These are phyloP conservation scores for Elachura formosa DNA, from an alignment of 2,113 vertebrate genomes.

Conservation along the genomic window DNA sequence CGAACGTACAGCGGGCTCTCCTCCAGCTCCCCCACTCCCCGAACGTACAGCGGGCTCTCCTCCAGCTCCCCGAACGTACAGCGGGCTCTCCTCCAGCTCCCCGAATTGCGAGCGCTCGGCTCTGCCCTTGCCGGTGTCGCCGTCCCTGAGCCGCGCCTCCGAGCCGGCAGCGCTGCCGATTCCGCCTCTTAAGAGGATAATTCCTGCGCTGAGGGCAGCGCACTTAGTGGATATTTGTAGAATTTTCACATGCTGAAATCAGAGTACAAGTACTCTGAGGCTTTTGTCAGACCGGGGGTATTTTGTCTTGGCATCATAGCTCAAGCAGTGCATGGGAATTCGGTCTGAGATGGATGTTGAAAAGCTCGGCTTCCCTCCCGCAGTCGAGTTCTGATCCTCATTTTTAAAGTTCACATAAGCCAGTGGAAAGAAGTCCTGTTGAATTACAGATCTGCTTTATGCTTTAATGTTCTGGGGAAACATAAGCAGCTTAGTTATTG, in stretches of 20 bases:
- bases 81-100: too few relatives aligned
- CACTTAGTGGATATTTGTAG: neutral
- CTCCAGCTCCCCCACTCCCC: too few relatives aligned
- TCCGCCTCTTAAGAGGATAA: neutral
- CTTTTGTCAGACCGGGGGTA: neutral
- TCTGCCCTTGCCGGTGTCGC: neutral
- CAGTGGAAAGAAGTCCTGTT: neutral
- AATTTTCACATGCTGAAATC: neutral
- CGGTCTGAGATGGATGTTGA: neutral
- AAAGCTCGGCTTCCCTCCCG: neutral
- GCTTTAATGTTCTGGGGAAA: constrained; percentile 7
- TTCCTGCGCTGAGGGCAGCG: neutral
- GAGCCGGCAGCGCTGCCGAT: neutral
- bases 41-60: too few relatives aligned
- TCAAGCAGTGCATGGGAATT: neutral
- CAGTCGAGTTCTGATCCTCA: neutral
- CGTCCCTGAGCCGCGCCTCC: neutral
- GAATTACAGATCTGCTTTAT: neutral
- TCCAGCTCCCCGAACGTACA: too few relatives aligned
- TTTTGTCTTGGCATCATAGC: neutral
- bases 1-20: too few relatives aligned
- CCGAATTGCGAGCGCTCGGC: neutral
- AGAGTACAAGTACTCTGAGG: neutral
- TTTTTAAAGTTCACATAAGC: neutral
- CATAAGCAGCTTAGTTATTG: constrained; percentile 26